These are phyloP conservation scores for Taurulus bubalis DNA, from an alignment of 2,113 vertebrate genomes.

Conservation along the genomic window DNA sequence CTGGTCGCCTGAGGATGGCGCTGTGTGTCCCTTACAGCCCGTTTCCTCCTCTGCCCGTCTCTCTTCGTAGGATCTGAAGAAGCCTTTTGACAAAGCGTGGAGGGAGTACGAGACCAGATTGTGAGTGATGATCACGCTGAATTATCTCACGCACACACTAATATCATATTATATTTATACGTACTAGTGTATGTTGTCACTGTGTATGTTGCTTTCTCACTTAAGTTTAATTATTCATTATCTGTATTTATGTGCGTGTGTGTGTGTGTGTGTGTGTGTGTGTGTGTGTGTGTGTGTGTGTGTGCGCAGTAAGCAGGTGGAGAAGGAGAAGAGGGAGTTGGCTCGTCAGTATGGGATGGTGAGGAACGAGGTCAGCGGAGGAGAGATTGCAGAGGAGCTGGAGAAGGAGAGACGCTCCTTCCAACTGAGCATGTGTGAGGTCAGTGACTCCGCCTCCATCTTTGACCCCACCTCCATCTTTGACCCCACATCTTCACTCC, in stretches of 20 bases:
- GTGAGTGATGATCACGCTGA: conserved; percentile 52
- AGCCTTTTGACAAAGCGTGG: conserved; percentile 75
- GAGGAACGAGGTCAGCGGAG: conserved; percentile 74
- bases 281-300: conserved; percentile 11
- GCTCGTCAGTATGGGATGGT: conserved; percentile 78
- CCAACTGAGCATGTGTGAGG: conserved; percentile 79
- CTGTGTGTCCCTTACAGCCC: neutral
- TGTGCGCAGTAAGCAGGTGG: conserved; percentile 74
- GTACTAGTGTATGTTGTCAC: too few relatives aligned
- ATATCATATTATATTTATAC: too few relatives aligned
- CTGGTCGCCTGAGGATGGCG: neutral
- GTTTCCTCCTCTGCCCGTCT: neutral
- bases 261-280: conserved; percentile 9
- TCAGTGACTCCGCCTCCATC: conserved; percentile 26
- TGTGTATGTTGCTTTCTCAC: too few relatives aligned
- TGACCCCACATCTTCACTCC: neutral
- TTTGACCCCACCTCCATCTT: neutral
- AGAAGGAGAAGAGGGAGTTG: conserved; percentile 78
- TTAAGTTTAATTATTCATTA: too few relatives aligned
- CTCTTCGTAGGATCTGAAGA: conserved; percentile 72
- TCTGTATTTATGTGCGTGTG: neutral
- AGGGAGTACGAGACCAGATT: conserved; percentile 78
- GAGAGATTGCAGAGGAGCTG: conserved; percentile 75
- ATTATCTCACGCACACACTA: neutral
- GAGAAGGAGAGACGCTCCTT: conserved; percentile 77